These are phyloP conservation scores for Diachasma alloeum DNA, from an alignment of 1,140 invertebrate genomes.

Conservation along the genomic window DNA sequence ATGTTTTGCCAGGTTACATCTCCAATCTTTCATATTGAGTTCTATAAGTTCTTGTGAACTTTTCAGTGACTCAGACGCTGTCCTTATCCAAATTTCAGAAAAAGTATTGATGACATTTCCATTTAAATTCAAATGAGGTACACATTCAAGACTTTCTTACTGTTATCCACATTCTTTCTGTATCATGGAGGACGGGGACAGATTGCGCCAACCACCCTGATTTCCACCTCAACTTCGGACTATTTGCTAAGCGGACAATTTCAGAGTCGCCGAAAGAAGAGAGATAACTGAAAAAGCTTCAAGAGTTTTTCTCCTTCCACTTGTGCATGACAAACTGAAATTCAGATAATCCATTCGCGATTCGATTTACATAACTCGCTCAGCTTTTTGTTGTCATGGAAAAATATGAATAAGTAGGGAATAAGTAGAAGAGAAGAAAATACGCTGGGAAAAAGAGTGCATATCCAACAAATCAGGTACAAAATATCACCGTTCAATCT, in stretches of 20 bases:
- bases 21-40: no score
- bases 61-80: no score
- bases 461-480: not conserved
- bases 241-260: not conserved
- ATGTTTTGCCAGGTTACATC: no score
- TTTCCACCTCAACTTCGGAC: not conserved
- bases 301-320: not conserved
- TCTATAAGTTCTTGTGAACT: no score
- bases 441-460: not conserved
- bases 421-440: not conserved
- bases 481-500: not conserved
- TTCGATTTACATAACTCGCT: not conserved
- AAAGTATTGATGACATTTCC: not conserved
- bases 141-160: not conserved
- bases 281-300: not conserved
- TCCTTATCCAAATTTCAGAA: no score
- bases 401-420: not conserved
- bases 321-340: not conserved
- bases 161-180: not conserved
- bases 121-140: not conserved
- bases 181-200: not conserved
- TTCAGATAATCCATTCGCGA: not conserved
- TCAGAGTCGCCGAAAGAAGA: not conserved
- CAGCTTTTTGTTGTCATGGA: not conserved
- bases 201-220: not conserved